Base-by-base conservation (phyloP, 2,888 invertebrate species). In the Ecdyonurus torrentis region DNA sequence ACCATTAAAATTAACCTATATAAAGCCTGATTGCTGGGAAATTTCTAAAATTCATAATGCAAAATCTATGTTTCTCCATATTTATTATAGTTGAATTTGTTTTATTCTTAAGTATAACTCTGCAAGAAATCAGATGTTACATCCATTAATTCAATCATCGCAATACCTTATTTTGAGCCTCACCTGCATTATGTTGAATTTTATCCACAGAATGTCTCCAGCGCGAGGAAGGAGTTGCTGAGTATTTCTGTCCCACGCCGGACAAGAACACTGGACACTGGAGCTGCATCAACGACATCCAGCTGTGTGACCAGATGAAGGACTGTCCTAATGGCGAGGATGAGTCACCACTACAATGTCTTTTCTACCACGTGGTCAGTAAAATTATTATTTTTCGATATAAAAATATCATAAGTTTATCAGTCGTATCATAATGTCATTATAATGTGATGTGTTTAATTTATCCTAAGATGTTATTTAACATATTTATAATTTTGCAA, bases 281-380 rank as follows among this genome's bases (percentile, higher is more conserved):
- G 62, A 3, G 22, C n/a, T 62, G 62, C 20, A 19, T 62, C 5
- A 23, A 3, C 2, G 62, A 62, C 20, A 23, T 20, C 22, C 62
- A 62, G 22, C 62, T 62, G 55, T 62, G 62, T 23, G 62, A 62
- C 37, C 55, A 53, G 23, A 62, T 59, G 62, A 15, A 23, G 18
- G 23, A 62, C 25, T 62, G 62, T 20, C 62, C 62, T 3, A 62
- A 62, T 59, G 62, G 62, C 2, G 62, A 62, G 59, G 62, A 62
- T 23, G 62, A 62, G 53, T n/a, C 18, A 2, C 62, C 58, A 19
- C n/a, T 25, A 2, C 58, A 62, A 10, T 62, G 62, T 23, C 58
- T 62, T 3, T 62, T 62, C 58, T 62, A 24, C 25, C 23, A 25
- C n/a, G 58, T 62, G 58, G 62, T 62, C 23, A 62, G 59, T 25